Percentiles rank a stretch among this genome's conserved stretches.
These are phyloP conservation scores for Dolichomitus sp. DNA, from an alignment of 2,888 invertebrate genomes.

Conservation along the genomic window DNA sequence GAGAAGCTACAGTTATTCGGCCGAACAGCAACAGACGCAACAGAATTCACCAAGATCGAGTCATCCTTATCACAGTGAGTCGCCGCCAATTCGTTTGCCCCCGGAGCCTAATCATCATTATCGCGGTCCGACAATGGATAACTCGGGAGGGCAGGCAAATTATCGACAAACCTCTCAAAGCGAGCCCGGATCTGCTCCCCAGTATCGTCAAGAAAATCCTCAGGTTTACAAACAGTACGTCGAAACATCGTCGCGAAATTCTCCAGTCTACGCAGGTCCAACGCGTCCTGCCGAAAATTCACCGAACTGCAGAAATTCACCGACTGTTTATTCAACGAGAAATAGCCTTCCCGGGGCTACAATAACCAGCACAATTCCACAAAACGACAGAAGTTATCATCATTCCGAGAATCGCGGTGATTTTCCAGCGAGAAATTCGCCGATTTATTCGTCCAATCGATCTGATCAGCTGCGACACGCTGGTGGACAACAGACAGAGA, in stretches of 20 bases:
- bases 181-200: conserved; percentile 72
- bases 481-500: conserved; percentile 72
- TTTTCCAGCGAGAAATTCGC: conserved; percentile 76
- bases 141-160: conserved; percentile 68
- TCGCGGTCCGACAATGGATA: conserved; percentile 75
- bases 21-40: conserved; percentile 76
- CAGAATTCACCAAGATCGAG: conserved; percentile 79
- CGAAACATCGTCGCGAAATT: conserved; percentile 75
- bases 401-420: conserved; percentile 70
- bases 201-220: conserved; percentile 77
- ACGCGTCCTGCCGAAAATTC: conserved; percentile 71
- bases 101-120: conserved; percentile 80
- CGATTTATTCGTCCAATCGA: conserved; percentile 78
- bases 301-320: conserved; percentile 75
- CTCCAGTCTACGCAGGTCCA: conserved; percentile 77
- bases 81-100: conserved; percentile 78
- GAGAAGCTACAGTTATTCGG: conserved; percentile 75
- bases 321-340: conserved; percentile 66
- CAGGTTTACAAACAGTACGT: conserved; percentile 79
- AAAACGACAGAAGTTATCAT: conserved; percentile 61
- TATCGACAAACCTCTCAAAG: conserved; percentile 75
- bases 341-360: conserved; percentile 65
- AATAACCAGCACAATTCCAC: conserved; percentile 64
- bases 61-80: conserved; percentile 79
- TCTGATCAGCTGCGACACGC: conserved; percentile 75